Base-by-base conservation (phyloP, 2,888 invertebrate species). In the Drosophila kokeensis region DNA sequence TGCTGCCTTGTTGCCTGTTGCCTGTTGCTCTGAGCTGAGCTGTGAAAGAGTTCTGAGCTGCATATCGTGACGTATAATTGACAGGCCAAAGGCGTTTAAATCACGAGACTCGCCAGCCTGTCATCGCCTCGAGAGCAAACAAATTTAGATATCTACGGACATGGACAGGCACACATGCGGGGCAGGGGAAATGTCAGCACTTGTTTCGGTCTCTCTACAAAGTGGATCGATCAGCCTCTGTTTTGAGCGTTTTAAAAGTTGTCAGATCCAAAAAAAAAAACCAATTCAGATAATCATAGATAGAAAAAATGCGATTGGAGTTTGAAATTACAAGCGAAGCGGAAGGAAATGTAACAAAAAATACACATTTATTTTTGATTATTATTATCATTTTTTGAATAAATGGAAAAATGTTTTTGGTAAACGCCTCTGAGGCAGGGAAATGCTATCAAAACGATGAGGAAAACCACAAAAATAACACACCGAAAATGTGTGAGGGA, bases 51-150 rank as follows among this genome's bases (percentile, higher is more conserved):
- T 76, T 85, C 76, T 65, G 70, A 65, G 65, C 65, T 76, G 80
- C 73, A 76, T 79, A 74, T 76, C 83, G 77, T 88, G 89, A 87
- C 81, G 70, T 74, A 49, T 78, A 83, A 89, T 83, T 91, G 89
- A 90, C 90, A 87, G 79, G 72, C 79, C 73, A 85, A 87, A 90
- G 88, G 91, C 90, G 90, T 81, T 88, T 74, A 66, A 67, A 71
- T 65, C 71, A 66, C 48, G 57, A 64, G 64, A 72, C 66, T 66
- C 64, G 67, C 68, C 68, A 48, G 58, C 58, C 83, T 87, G 84
- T 85, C 84, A 83, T 78, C 84, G 83, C 84, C 84, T 81, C 74
- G 58, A 73, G 72, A 83, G 77, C 72, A 75, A 82, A 87, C 87
- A 84, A 79, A 84, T 87, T 85, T 85, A 79, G 73, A 73, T 83